Percentiles rank a stretch among this genome's conserved stretches.
Evolutionary conservation across 2,113 vertebrate genomes (phyloP).

Genomic region (Micronisus gabar): DNA sequence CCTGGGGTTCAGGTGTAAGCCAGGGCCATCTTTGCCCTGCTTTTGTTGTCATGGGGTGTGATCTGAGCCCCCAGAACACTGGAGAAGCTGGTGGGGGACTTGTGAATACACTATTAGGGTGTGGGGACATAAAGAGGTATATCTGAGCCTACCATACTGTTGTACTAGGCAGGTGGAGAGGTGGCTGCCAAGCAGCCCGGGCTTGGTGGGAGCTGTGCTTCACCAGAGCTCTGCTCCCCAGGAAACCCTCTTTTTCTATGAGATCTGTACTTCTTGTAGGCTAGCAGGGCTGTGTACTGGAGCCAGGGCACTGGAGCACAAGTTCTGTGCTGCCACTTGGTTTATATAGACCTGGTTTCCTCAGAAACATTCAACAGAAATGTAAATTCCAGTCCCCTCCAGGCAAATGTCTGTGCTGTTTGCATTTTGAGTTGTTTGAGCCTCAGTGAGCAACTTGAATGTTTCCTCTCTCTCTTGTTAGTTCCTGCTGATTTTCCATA

Average conservation of each 20-base stretch:
- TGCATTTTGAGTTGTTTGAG: background rate
- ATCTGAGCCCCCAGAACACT: background rate
- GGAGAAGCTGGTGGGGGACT: background rate
- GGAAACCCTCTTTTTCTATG: background rate
- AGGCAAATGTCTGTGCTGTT: background rate
- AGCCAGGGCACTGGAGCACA: background rate
- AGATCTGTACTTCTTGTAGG: background rate
- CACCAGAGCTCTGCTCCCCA: background rate
- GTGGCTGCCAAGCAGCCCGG: background rate
- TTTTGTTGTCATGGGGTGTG: background rate
- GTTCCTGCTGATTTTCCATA: conserved; percentile 93
- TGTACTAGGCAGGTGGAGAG: background rate
- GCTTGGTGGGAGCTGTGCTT: background rate
- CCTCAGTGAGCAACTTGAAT: background rate
- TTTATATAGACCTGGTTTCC: background rate
- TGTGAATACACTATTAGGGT: background rate
- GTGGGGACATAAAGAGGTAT: background rate
- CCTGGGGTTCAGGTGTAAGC: background rate
- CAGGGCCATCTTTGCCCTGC: background rate
- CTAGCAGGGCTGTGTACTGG: background rate
- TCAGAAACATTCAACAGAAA: background rate
- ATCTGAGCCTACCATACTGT: background rate
- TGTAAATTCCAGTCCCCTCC: background rate
- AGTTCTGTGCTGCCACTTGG: background rate
- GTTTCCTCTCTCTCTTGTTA: conserved; percentile 33